Base-by-base conservation (phyloP, 1,140 invertebrate species). In the Bacillus rossius region DNA sequence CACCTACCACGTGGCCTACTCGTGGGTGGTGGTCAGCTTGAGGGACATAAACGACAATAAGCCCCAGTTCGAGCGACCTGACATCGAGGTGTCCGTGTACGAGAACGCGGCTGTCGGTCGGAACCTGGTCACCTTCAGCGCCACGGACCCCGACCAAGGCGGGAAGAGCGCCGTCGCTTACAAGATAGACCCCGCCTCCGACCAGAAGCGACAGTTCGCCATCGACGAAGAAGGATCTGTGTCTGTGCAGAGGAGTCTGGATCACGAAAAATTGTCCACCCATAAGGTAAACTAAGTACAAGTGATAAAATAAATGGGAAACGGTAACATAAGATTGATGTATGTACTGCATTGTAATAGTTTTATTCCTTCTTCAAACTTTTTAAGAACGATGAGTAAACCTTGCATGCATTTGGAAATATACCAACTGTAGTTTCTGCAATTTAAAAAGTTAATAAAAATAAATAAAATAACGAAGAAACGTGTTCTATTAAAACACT, bases 21-120 rank as follows among this genome's bases (percentile, higher is more conserved):
- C 83, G 1, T 83, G 81, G 78, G 82, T 85, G 8, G 79, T 79
- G 41, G 81, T 85, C 16, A 79, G 79, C 61, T 61, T 84, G 29
- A 68, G 79, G 3, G 83, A 84, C 59, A 81, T 83, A 53, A 84
- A 84, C 61, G 82, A 84, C 61, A 84, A 84, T 67, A 75, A 75
- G 55, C 83, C 83, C 3, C 72, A 77, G 20, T 85, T 85, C 66
- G 78, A 82, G 42, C 75, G 78, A 29, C 74, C 79, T 8, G 78
- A 79, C 62, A 81, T 84, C 53, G 81, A 85, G 62, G 78, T 82
- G 3, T 77, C 79, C 19, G 80, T 86, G 3, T 78, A 79, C 57
- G 84, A 86, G 69, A 81, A 84, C 63, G 79, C 81, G 8, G 77
- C 81, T 60, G 73, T 84, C 13, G 83, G 82, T 4, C 83, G 80